Evolutionary conservation across 2,113 vertebrate species (phyloP).

Genomic region (Coturnix japonica): DNA sequence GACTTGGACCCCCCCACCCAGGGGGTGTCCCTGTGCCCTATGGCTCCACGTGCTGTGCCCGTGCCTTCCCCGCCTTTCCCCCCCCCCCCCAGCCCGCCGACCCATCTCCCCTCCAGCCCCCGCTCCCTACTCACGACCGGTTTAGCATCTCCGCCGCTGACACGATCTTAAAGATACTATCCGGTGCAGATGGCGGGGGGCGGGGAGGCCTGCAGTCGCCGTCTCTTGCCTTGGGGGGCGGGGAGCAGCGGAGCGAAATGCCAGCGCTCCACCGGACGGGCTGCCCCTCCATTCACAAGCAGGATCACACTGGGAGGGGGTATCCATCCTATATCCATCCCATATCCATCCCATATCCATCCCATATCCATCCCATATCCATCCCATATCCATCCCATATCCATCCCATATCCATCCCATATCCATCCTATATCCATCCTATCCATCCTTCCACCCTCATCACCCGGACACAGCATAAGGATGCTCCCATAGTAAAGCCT

Average conservation of each 20-base stretch:
- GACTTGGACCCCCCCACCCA: too few relatives aligned
- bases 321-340: background rate
- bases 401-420: too few relatives aligned
- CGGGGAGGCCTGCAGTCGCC: background rate
- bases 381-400: too few relatives aligned
- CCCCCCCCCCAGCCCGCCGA: background rate
- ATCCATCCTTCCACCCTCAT: background rate
- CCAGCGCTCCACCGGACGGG: background rate
- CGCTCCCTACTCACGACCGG: slow-evolving; percentile 16
- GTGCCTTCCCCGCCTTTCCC: background rate
- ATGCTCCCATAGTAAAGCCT: too few relatives aligned
- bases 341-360: too few relatives aligned
- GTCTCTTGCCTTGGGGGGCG: background rate
- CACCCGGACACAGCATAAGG: background rate
- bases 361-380: too few relatives aligned
- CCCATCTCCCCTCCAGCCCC: background rate
- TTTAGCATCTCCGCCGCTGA: slow-evolving; percentile 18
- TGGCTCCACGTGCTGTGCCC: fast-evolving
- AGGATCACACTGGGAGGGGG: slow-evolving; percentile 21
- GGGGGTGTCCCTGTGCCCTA: too few relatives aligned
- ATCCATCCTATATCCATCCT: too few relatives aligned
- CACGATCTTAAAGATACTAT: slow-evolving; percentile 47
- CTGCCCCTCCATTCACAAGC: background rate
- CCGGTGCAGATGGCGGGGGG: slow-evolving; percentile 40
- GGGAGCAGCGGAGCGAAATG: background rate